These are phyloP conservation scores for Mythimna ferrago DNA, from an alignment of 2,888 invertebrate species.

Conservation along the genomic window DNA sequence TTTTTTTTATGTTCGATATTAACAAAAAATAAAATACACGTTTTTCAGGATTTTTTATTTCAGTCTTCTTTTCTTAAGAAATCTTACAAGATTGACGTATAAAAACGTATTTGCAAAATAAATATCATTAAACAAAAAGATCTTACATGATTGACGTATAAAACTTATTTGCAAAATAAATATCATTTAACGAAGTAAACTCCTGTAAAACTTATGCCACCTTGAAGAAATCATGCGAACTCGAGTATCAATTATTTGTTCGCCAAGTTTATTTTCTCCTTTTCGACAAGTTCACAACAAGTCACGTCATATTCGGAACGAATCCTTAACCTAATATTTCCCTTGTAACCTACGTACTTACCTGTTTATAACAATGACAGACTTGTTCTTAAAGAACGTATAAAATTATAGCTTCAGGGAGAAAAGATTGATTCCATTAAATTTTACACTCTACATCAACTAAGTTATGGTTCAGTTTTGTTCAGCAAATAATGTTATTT, in stretches of 20 bases:
- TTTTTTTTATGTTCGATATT: too few species aligned
- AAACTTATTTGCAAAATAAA: too few species aligned
- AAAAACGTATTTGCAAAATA: too few species aligned
- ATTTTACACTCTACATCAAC: conserved; percentile 7
- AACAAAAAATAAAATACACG: too few species aligned
- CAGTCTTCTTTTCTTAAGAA: too few species aligned
- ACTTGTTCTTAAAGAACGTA: conserved; percentile 41
- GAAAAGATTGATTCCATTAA: not conserved
- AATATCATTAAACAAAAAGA: not conserved
- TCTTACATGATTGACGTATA: too few species aligned
- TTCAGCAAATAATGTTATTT: conserved; percentile 25
- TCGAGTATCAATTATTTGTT: conserved; percentile 23
- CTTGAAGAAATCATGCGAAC: not conserved
- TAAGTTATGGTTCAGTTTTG: conserved; percentile 11
- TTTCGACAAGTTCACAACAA: conserved; percentile 12
- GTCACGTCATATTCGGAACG: conserved; percentile 29
- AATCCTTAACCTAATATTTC: conserved; percentile 41
- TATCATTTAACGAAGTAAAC: not conserved
- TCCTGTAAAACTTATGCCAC: not conserved
- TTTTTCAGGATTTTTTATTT: too few species aligned
- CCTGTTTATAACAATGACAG: conserved; percentile 56
- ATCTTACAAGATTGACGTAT: too few species aligned
- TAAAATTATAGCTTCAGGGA: conserved; percentile 53
- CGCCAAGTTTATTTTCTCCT: not conserved
- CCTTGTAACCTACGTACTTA: conserved; percentile 41